Conservation (phyloP, 64 coral and sea anemone species). For the Montipora foliosa region DNA sequence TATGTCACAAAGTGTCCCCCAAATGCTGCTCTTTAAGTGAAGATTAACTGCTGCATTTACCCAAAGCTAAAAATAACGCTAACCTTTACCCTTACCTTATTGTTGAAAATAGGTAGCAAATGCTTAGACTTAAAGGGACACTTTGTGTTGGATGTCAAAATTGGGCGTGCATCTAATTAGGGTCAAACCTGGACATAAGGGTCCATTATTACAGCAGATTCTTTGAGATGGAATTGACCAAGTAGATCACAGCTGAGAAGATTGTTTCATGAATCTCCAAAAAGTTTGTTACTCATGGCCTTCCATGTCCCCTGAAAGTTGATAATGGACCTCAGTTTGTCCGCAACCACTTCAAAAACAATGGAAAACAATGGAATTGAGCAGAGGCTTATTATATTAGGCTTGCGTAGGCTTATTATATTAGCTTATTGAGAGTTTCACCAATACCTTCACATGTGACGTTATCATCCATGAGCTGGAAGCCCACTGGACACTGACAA, state of each 20-base stretch:
- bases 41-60: too few relatives aligned
- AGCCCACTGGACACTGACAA: conserved; percentile 86
- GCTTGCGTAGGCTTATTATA: too few relatives aligned
- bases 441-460: conserved; percentile 61
- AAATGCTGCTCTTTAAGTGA: too few relatives aligned
- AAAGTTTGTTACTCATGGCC: conserved; percentile 55
- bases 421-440: background rate
- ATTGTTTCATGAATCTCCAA: conserved; percentile 46
- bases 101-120: too few relatives aligned
- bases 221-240: conserved; percentile 47
- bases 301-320: conserved; percentile 29
- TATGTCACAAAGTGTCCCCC: too few relatives aligned
- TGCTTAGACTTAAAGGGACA: too few relatives aligned
- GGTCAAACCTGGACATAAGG: too few relatives aligned
- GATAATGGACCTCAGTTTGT: conserved; percentile 61
- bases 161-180: too few relatives aligned
- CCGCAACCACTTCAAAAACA: conserved; percentile 10
- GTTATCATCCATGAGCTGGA: conserved; percentile 50
- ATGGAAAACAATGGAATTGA: conserved; percentile 50
- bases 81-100: too few relatives aligned
- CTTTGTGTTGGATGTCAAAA: too few relatives aligned
- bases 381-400: too few relatives aligned
- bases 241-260: conserved; percentile 50
- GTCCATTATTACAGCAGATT: background rate
- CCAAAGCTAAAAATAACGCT: too few relatives aligned